Evolutionary conservation across 2,888 invertebrate genomes (phyloP), one percentile per base, ranked within the genome.

Genomic region (Ceriagrion tenellum): DNA sequence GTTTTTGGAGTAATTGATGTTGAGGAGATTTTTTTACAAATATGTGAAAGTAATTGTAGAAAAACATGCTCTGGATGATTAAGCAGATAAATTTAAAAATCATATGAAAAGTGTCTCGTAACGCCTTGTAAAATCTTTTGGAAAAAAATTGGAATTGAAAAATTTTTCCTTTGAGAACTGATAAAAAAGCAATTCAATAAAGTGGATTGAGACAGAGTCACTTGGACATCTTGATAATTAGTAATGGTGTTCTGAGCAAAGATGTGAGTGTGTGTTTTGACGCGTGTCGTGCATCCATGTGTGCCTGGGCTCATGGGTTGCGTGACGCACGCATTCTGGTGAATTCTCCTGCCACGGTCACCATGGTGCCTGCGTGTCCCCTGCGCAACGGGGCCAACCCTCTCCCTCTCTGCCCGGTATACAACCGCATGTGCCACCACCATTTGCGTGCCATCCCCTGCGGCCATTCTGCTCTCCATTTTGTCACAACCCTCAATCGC

Each of bases 231-330:
- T 47, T 59, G 1, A n/a, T 12, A 56, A 56, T 56, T 16, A 8
- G 16, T 56, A 6, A 59, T 59, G 13, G 18, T 47, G 47, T 47
- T 47, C 47, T 26, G 69, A 69, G 69, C 8, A 20, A 20, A 69
- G 2, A 26, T 91, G 91, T 26, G 69, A 26, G 47, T 26, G 69
- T 40, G 93, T 69, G 40, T 47, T 93, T 26, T 69, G 35, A 56
- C 47, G 47, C 30, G 35, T 13, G 12, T 30, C 6, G 74, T 93
- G 93, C 69, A 69, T 93, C 69, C 93, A 47, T 69, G 69, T 93
- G 93, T 91, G 93, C 47, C 69, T 69, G 69, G 69, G 69, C 93
- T 69, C 63, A 93, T 69, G 93, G 47, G 69, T 69, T 93, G 93
- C 40, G 69, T 69, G 69, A 69, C 47, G 69, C 93, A 93, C 93